phyloP scores from a whole-genome alignment of 2,797 vertebrate species.

The Corythornis leucogaster region DNA sequence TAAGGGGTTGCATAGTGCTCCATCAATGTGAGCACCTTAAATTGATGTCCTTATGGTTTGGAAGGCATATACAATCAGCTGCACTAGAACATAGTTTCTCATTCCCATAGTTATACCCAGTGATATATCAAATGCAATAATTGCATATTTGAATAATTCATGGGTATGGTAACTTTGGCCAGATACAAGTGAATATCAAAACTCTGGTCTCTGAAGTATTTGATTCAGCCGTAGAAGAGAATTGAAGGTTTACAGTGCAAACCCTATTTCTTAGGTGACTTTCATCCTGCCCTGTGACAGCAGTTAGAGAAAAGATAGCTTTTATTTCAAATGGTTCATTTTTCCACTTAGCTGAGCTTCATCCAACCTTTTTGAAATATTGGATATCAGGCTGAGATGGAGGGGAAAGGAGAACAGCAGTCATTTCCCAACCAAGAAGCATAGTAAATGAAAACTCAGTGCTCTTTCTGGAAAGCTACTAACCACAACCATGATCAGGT shows the following conservation, averaged over 20 bases:
- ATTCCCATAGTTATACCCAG: constrained; percentile 36
- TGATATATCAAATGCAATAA: constrained; percentile 66
- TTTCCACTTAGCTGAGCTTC: constrained; percentile 42
- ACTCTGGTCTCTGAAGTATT: constrained; percentile 36
- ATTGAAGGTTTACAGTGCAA: constrained; percentile 7
- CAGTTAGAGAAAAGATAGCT: background rate
- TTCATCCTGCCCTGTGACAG: constrained; percentile 1
- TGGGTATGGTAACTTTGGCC: constrained; percentile 23
- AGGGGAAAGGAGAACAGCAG: background rate
- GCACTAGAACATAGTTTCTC: constrained; percentile 53
- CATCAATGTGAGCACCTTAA: constrained; percentile 57
- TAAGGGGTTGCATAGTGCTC: constrained; percentile 37
- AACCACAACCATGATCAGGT: background rate
- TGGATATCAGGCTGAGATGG: constrained; percentile 16
- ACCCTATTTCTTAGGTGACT: constrained; percentile 1
- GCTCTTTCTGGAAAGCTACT: background rate
- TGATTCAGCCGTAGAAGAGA: constrained; percentile 22
- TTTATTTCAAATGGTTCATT: constrained; percentile 39
- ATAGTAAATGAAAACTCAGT: background rate
- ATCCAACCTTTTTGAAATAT: constrained; percentile 43
- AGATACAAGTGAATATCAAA: constrained; percentile 47
- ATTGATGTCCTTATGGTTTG: constrained; percentile 61
- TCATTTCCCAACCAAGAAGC: background rate
- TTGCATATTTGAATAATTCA: constrained; percentile 67
- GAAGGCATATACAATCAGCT: constrained; percentile 51